phyloP scores from a whole-genome alignment of 1,140 invertebrate species.

The Drosophila pallidifrons region DNA sequence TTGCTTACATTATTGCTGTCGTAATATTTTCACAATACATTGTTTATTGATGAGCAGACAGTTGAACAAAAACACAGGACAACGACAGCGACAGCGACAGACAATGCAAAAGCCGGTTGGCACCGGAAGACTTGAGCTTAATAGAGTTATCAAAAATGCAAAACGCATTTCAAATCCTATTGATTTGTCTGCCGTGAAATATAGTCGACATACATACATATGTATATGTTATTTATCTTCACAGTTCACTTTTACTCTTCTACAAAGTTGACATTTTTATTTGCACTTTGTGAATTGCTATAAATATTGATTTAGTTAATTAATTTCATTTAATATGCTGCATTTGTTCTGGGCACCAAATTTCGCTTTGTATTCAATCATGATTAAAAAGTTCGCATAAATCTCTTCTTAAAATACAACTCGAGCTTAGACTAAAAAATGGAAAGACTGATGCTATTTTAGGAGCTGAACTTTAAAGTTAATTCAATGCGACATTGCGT shows the following conservation, averaged over 20 bases:
- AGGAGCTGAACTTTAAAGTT: not conserved
- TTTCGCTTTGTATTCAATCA: no score
- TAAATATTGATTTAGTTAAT: no score
- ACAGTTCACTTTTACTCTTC: no score
- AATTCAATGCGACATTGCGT: not conserved
- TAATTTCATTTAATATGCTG: no score
- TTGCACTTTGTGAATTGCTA: not conserved
- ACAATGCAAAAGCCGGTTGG: not conserved
- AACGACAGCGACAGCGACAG: constrained; percentile 11
- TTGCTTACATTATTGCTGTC: constrained; percentile 62
- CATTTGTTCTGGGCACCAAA: no score
- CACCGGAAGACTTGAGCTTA: constrained; percentile 20
- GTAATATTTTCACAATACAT: constrained; percentile 59
- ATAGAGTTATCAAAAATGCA: constrained; percentile 19
- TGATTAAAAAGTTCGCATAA: not conserved
- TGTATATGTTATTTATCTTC: no score
- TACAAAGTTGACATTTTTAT: no score
- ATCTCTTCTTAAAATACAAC: not conserved
- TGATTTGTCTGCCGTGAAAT: not conserved
- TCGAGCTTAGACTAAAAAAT: no score
- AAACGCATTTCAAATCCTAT: constrained; percentile 4
- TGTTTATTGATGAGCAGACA: constrained; percentile 54
- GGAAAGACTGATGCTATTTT: not conserved
- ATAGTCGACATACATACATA: no score
- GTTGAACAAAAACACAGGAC: not conserved